A percentile compares a stretch with the other conserved stretches of the same genome.
These are phyloP conservation scores for Crepidodera aurea DNA, from an alignment of 2,888 invertebrate genomes.

Conservation along the genomic window DNA sequence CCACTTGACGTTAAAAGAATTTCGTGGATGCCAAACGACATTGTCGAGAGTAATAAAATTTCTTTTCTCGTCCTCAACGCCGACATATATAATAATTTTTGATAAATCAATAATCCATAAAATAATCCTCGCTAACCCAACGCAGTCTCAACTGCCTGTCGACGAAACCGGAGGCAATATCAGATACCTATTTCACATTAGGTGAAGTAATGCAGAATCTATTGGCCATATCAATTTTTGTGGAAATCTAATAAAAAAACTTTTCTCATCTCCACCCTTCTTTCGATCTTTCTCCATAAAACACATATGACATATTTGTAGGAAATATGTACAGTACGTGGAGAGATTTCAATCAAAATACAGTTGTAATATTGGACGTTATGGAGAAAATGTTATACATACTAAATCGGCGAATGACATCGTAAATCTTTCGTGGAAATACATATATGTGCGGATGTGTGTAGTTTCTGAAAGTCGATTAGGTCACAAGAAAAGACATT, in stretches of 20 bases:
- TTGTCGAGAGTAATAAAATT: neutral
- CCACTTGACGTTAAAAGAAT: neutral
- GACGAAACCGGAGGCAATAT: neutral
- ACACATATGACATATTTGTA: constrained; percentile 19
- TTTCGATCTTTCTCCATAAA: constrained; percentile 15
- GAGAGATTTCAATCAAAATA: constrained; percentile 21
- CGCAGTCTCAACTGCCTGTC: neutral
- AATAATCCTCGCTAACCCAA: neutral
- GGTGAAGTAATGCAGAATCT: constrained; percentile 14
- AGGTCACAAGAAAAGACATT: constrained; percentile 17
- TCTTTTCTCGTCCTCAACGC: neutral
- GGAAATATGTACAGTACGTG: constrained; percentile 22
- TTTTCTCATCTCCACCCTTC: constrained; percentile 3
- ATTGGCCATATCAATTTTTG: constrained; percentile 17
- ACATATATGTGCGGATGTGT: constrained; percentile 3
- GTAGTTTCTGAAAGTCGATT: constrained; percentile 16
- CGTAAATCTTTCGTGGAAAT: constrained; percentile 1
- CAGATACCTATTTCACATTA: constrained; percentile 14
- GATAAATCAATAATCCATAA: constrained; percentile 18
- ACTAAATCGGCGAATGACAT: constrained; percentile 17
- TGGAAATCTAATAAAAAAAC: constrained; percentile 22
- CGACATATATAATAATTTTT: neutral
- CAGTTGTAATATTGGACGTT: constrained; percentile 17
- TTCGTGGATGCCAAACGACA: neutral
- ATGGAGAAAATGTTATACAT: constrained; percentile 23